A percentile compares a stretch with the other conserved stretches of the same genome.
phyloP scores from a whole-genome alignment of 2,888 invertebrate genomes.

The Drosophila diplacantha region DNA sequence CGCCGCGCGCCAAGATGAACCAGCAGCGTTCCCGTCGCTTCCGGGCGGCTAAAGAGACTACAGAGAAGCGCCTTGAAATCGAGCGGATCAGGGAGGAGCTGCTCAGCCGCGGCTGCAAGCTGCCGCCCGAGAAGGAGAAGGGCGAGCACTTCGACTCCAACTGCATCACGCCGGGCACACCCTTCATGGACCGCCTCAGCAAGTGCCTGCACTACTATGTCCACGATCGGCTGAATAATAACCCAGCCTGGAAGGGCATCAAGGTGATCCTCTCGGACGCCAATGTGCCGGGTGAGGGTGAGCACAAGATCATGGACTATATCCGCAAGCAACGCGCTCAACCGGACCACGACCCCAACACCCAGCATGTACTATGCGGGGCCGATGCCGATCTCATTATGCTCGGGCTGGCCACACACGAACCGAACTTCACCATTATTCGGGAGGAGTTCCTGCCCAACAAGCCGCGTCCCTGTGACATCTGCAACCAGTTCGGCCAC shows the following conservation, averaged over 20 bases:
- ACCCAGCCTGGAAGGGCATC: constrained; percentile 96
- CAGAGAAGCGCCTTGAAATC: constrained; percentile 92
- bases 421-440: constrained; percentile 99
- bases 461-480: constrained; percentile 95
- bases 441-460: constrained; percentile 99
- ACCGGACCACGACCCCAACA: constrained; percentile 98
- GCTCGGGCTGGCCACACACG: constrained; percentile 98
- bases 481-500: constrained; percentile 94
- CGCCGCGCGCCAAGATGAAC: constrained; percentile 99
- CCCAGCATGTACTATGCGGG: constrained; percentile 97
- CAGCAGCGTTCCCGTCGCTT: constrained; percentile 98
- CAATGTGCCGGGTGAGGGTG: constrained; percentile 98
- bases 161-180: constrained; percentile 99
- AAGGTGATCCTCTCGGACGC: constrained; percentile 99
- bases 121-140: constrained; percentile 93
- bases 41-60: constrained; percentile 95
- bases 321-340: constrained; percentile 96
- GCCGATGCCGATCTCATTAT: constrained; percentile 99
- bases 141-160: constrained; percentile 98
- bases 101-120: constrained; percentile 82
- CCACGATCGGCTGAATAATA: constrained; percentile 84
- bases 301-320: constrained; percentile 99
- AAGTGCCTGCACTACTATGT: constrained; percentile 82
- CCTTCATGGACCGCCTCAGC: constrained; percentile 95
- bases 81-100: constrained; percentile 87